Evolutionary conservation across 2,113 vertebrate species (phyloP).

Genomic region (Macrotis lagotis): DNA sequence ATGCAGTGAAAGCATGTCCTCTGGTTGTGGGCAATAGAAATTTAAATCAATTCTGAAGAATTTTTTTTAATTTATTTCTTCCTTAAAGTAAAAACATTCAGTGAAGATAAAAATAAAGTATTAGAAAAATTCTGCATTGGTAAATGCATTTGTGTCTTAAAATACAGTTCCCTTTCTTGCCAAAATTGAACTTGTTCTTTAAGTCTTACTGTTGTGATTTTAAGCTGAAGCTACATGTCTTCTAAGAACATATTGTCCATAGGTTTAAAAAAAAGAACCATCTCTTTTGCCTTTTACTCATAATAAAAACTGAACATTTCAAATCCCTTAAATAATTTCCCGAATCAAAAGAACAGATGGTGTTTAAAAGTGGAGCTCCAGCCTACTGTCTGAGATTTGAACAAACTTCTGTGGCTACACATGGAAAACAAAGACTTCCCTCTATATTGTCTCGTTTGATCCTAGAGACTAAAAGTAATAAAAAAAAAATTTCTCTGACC

Average conservation of each 20-base stretch:
- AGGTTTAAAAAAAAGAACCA: constrained; percentile 52
- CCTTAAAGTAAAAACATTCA: constrained; percentile 6
- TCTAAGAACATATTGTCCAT: constrained; percentile 55
- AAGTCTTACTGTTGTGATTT: constrained; percentile 18
- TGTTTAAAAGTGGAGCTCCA: constrained; percentile 42
- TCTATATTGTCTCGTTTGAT: not conserved
- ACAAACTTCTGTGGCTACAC: constrained; percentile 38
- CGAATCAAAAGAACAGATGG: constrained; percentile 72
- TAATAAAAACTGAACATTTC: constrained; percentile 55
- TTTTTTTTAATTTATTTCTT: not conserved
- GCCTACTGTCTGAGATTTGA: constrained; percentile 69
- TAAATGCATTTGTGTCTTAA: constrained; percentile 12
- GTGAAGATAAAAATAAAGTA: constrained; percentile 8
- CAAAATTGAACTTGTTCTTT: constrained; percentile 33
- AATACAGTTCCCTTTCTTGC: constrained; percentile 18
- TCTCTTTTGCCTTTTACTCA: constrained; percentile 52
- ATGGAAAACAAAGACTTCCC: constrained; percentile 29
- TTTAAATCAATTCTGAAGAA: constrained; percentile 13
- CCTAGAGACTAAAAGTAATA: not conserved
- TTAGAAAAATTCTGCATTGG: constrained; percentile 7
- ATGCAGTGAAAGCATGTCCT: constrained; percentile 11
- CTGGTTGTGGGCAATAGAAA: not conserved
- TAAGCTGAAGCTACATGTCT: constrained; percentile 36
- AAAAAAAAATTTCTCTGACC: not conserved
- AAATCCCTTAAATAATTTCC: constrained; percentile 71